Conservation (phyloP, 2,888 invertebrate genomes). For the Volucella inflata region DNA sequence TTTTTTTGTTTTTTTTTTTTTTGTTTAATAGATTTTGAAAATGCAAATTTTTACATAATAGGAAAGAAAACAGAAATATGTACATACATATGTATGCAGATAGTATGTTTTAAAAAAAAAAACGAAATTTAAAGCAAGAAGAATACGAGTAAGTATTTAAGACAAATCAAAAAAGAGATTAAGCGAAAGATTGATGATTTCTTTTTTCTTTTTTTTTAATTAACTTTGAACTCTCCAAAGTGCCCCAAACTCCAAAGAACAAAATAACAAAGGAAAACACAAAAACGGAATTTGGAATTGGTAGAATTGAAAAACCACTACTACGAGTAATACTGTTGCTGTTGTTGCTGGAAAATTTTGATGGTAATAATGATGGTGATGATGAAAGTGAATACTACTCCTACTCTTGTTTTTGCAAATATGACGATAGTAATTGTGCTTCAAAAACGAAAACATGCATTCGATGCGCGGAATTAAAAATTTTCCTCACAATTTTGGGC, state of each 20-base stretch:
- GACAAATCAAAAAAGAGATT: slow-evolving; percentile 23
- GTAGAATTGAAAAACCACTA: slow-evolving; percentile 22
- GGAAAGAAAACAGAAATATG: background rate
- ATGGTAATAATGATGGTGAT: slow-evolving; percentile 35
- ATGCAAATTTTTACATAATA: background rate
- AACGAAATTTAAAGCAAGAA: slow-evolving; percentile 31
- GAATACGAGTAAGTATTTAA: slow-evolving; percentile 10
- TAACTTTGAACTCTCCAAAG: slow-evolving; percentile 53
- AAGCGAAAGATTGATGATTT: slow-evolving; percentile 30
- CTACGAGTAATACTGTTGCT: slow-evolving; percentile 1
- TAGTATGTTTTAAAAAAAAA: slow-evolving; percentile 6
- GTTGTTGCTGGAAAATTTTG: slow-evolving; percentile 28
- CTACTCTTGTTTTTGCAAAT: slow-evolving; percentile 51
- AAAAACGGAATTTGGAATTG: background rate
- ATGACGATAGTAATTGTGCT: slow-evolving; percentile 38
- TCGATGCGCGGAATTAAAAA: slow-evolving; percentile 26
- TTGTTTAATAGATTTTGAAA: background rate
- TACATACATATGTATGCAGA: background rate
- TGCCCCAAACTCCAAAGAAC: slow-evolving; percentile 26
- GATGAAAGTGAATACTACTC: background rate
- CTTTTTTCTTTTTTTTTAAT: slow-evolving; percentile 25
- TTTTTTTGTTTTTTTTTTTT: slow-evolving; percentile 27
- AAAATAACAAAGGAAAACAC: slow-evolving; percentile 49
- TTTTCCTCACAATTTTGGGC: slow-evolving; percentile 6
- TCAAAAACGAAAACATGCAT: slow-evolving; percentile 53